Percentiles rank a stretch among this genome's conserved stretches.
Evolutionary conservation across 2,797 vertebrate species (phyloP).

Genomic region (Tapera naevia): DNA sequence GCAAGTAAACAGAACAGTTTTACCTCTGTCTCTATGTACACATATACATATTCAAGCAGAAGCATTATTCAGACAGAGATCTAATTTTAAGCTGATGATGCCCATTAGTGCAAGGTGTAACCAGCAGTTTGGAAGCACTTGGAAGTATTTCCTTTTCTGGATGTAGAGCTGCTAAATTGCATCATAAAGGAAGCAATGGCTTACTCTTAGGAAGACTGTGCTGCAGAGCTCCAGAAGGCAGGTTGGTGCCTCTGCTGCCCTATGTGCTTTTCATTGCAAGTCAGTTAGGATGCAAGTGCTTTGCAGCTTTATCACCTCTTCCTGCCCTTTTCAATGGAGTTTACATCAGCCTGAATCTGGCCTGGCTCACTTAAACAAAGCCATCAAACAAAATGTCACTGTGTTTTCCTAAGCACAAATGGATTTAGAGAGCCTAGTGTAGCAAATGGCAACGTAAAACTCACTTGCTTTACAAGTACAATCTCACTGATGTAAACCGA

Average conservation of each 20-base stretch:
- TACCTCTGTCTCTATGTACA: background rate
- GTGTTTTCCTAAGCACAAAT: background rate
- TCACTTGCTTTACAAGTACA: background rate
- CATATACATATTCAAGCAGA: background rate
- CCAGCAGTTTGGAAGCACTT: background rate
- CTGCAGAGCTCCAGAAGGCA: background rate
- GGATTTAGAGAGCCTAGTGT: background rate
- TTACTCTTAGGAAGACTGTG: background rate
- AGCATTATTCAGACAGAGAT: background rate
- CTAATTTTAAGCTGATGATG: background rate
- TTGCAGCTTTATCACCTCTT: background rate
- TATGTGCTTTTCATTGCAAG: background rate
- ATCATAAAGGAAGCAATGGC: background rate
- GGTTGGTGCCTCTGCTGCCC: background rate
- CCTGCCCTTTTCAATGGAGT: background rate
- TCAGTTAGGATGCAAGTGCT: background rate
- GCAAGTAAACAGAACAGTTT: background rate
- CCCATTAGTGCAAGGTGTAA: background rate
- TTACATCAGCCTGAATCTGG: background rate
- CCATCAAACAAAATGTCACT: background rate
- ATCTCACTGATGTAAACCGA: background rate
- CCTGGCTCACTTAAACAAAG: constrained; percentile 1
- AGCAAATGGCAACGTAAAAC: background rate
- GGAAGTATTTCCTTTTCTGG: background rate
- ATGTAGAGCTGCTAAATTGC: background rate